These are phyloP conservation scores for Grapholita molesta DNA, from an alignment of 1,140 invertebrate genomes.

Conservation along the genomic window DNA sequence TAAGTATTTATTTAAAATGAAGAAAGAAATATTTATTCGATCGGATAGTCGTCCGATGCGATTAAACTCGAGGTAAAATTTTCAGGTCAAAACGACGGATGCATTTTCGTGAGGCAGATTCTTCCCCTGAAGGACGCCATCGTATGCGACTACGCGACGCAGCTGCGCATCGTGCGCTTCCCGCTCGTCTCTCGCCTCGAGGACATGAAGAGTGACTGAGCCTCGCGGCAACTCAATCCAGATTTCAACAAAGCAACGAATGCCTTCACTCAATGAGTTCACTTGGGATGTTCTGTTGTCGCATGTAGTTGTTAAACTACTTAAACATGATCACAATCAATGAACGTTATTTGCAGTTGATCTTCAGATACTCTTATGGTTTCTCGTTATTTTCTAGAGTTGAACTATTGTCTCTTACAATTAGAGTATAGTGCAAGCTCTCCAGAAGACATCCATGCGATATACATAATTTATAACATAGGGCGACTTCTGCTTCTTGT, in stretches of 20 bases:
- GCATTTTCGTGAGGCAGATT: slow-evolving; percentile 90
- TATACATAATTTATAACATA: too few species aligned
- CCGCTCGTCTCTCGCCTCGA: slow-evolving; percentile 83
- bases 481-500: too few species aligned
- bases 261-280: too few species aligned
- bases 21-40: too few species aligned
- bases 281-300: too few species aligned
- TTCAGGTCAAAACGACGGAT: slow-evolving; percentile 84
- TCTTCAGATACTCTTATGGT: neutral
- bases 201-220: slow-evolving; percentile 60
- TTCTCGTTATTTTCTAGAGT: too few species aligned
- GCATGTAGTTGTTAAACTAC: neutral
- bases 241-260: too few species aligned
- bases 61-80: slow-evolving; percentile 16
- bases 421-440: too few species aligned
- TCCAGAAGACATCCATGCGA: too few species aligned
- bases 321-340: neutral
- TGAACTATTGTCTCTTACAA: too few species aligned
- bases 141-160: slow-evolving; percentile 95
- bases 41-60: too few species aligned
- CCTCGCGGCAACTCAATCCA: neutral
- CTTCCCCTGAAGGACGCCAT: slow-evolving; percentile 87
- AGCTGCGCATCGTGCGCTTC: slow-evolving; percentile 93
- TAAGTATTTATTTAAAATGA: too few species aligned
- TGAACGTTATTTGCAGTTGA: neutral